Base-by-base conservation (phyloP, 2,113 vertebrate species). In the Pungitius pungitius region DNA sequence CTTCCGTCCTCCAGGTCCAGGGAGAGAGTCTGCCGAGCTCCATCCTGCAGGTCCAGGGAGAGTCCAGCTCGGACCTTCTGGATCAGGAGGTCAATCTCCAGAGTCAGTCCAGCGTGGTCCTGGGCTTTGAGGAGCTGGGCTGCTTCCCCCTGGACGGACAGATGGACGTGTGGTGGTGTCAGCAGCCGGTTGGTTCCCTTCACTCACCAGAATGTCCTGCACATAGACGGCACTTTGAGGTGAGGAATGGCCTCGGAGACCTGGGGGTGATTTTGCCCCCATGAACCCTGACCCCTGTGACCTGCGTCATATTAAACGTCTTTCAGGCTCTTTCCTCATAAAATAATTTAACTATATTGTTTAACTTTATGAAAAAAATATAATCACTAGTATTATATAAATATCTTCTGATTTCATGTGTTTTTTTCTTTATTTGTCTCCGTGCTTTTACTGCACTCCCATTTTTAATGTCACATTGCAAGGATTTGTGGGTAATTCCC, bases 71-170 rank as follows among this genome's bases (percentile, higher is more conserved):
- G 11, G 88, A 95, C 78, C 73, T 92, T 2, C 26, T n/a, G 55
- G 47, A 52, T 4, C 57, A 60, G 18, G 9, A 1, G 5, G 15
- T 3, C 37, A n/a, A n/a, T 55, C 43, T 39, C 26, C 14, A 47
- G n/a, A 9, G 3, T 8, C 52, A 35, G 33, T 40, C 37, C 10
- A 22, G 39, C 2, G 42, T 92, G 11, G 88, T 95, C 80, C 79
- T 89, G 80, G 92, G 94, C 92, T 94, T 91, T 90, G 94, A 95
- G 73, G 94, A 96, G 81, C 92, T 92, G 60, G 90, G 90, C 85
- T 94, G 91, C 83, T 94, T 93, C 72, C 85, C 85, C 63, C 87
- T 84, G 79, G 79, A 93, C 45, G 91, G 92, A 84, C 94, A 93
- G 85, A 87, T 93, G 54, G 78, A 81, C 1, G 59, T 81, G 40